Base-by-base conservation (phyloP, 1,140 invertebrate species). In the Archegozetes longisetosus region DNA sequence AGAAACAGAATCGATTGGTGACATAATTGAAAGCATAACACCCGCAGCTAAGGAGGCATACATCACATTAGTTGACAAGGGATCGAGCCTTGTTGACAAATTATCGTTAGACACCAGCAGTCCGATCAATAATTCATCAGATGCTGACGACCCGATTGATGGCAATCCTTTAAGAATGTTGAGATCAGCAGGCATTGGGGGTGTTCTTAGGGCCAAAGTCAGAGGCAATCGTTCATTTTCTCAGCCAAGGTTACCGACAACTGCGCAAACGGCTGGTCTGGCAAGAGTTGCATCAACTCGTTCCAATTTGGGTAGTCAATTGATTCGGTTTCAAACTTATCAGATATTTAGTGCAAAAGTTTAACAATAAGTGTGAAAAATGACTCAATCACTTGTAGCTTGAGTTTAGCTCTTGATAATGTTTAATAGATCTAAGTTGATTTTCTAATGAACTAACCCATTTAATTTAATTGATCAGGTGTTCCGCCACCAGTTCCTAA, bases 1-100 rank as follows among this genome's bases (percentile, higher is more conserved):
- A 69, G 86, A 92, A 77, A 84, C 88, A 17, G 83, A 86, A 51
- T 88, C 85, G 64, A 88, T 89, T 67, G 84, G 86, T 24, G 86
- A 91, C 32, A 66, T 68, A 12, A 64, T 67, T 20, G 65, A 67
- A 57, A 76, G 73, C 32, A 73, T 79, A 62, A 74, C 77, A 48
- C 76, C 79, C 58, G 76, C 78, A 64, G 76, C 88, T 29, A 88
- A 89, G 68, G 82, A 87, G 68, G 91, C 88, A 0, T 96, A 95
- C 75, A 86, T 88, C 68, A 84, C 84, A 65, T 74, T 96, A 29
- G 87, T 96, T 46, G 88, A 92, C 65, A 82, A 80, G 52, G 80
- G 80, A 13, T 70, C 52, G 2, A 27, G 13, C 2, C 12, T 14
- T 26, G 48, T 27, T 26, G 53, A 20, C 22, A 55, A 25, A 1